Evolutionary conservation across 2,113 vertebrate species (phyloP), one percentile per base, ranked within the genome.

Genomic region (Collichthys lucidus): DNA sequence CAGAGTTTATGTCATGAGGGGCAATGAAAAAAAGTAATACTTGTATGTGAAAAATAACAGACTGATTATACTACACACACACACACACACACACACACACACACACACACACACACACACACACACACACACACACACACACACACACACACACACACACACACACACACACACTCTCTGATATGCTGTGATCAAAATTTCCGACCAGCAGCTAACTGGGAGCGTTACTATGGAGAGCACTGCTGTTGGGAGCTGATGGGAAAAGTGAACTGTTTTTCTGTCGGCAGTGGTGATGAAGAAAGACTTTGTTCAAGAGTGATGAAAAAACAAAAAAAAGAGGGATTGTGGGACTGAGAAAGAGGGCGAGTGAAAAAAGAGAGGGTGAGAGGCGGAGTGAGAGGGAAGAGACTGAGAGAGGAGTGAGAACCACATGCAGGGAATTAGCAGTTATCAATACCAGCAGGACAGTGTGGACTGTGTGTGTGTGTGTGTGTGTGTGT

Each of bases 371-470:
- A 22, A 55, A n/a, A 22, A 64, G 44, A 50, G 16, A 24, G 61
- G 35, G 35, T 40, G 35, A 40, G 35, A 40, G 7, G 35, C 7
- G 7, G 35, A 40, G 35, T 40, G 35, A 40, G 31, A 31, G 35
- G 3, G 17, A 4, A 22, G 47, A 68, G 17, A 14, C 57, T 8
- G n/a, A 67, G 19, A 8, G 49, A 56, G 5, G 40, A 46, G 53
- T 15, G 40, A 75, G 83, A 75, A n/a, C 16, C 84, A 79, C 82
- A 89, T 82, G 88, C 77, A 77, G 81, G 77, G 57, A 77, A 93
- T 90, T 90, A 91, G 82, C 64, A 86, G 84, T 80, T 80, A 70
- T 85, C 73, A 83, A 75, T 84, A 88, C 89, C 86, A 87, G 44
- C 6, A n/a, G 70, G 44, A n/a, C 61, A 55, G 42, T n/a, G 35